Evolutionary conservation across 2,888 invertebrate genomes (phyloP).

Genomic region (Euplexia lucipara): DNA sequence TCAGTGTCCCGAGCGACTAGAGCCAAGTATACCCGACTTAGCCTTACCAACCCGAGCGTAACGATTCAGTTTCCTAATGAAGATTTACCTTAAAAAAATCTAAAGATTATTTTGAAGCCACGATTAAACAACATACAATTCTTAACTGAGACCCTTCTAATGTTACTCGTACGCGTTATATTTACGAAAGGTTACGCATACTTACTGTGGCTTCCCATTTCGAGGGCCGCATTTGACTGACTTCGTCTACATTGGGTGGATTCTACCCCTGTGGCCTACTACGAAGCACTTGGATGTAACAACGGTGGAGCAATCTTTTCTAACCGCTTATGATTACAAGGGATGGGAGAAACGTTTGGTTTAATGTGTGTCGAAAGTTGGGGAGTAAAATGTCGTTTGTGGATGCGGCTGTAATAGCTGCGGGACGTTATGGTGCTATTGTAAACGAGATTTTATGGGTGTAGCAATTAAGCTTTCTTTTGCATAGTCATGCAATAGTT

Average conservation of each 20-base stretch:
- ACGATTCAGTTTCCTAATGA: too few relatives aligned
- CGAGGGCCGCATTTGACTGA: slow-evolving; percentile 34
- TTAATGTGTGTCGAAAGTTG: slow-evolving; percentile 53
- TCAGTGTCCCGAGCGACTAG: too few relatives aligned
- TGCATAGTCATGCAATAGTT: too few relatives aligned
- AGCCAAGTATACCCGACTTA: too few relatives aligned
- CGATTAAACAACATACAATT: background rate
- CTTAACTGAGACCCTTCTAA: slow-evolving; percentile 28
- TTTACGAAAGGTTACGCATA: slow-evolving; percentile 14
- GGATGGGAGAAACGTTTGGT: slow-evolving; percentile 44
- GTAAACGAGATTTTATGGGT: slow-evolving; percentile 4
- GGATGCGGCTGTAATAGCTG: background rate
- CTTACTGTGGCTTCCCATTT: slow-evolving; percentile 28
- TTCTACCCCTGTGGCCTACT: slow-evolving; percentile 56
- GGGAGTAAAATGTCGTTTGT: slow-evolving; percentile 21
- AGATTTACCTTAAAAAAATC: too few relatives aligned
- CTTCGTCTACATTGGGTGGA: slow-evolving; percentile 45
- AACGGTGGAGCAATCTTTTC: slow-evolving; percentile 60
- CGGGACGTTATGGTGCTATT: background rate
- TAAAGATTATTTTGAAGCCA: background rate
- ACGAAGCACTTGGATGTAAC: slow-evolving; percentile 46
- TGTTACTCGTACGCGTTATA: slow-evolving; percentile 10
- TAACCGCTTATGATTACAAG: slow-evolving; percentile 61
- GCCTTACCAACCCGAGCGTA: too few relatives aligned
- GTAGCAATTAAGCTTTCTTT: too few relatives aligned